These are phyloP conservation scores for Clarias gariepinus DNA, from an alignment of 2,113 vertebrate species.

Conservation along the genomic window DNA sequence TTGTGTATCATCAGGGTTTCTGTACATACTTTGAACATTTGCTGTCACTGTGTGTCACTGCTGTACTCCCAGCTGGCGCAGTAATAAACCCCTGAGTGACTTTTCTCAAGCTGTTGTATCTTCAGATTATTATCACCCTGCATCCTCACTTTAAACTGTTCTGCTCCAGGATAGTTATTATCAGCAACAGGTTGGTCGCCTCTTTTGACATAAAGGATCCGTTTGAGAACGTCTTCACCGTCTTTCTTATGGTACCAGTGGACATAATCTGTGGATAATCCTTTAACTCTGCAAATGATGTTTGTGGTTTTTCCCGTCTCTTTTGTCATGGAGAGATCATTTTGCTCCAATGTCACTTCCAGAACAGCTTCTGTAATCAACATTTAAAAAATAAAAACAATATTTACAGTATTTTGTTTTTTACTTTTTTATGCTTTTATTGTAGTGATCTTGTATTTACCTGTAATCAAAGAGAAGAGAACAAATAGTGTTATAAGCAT, in stretches of 20 bases:
- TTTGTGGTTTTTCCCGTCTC: background rate
- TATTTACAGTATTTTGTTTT: background rate
- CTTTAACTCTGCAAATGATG: background rate
- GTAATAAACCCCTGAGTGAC: slow-evolving; percentile 20
- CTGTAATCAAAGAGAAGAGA: slow-evolving; percentile 6
- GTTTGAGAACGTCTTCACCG: background rate
- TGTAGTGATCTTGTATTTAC: slow-evolving; percentile 2
- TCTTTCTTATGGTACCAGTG: background rate
- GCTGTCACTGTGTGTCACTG: slow-evolving; percentile 4
- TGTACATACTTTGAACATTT: background rate
- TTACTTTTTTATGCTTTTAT: background rate
- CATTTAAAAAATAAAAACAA: background rate
- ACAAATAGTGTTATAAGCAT: slow-evolving; percentile 16
- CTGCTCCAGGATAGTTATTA: background rate
- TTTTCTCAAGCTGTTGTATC: background rate
- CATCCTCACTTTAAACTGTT: background rate
- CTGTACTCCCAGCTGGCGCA: background rate
- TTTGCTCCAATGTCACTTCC: background rate
- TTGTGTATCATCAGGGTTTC: background rate
- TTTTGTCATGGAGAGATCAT: slow-evolving; percentile 2
- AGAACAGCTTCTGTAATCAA: background rate
- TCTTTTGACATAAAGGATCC: background rate
- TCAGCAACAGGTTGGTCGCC: background rate
- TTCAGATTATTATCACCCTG: background rate
- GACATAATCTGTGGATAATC: background rate